Base-by-base conservation (phyloP, 2,113 vertebrate species). In the Cervus canadensis region DNA sequence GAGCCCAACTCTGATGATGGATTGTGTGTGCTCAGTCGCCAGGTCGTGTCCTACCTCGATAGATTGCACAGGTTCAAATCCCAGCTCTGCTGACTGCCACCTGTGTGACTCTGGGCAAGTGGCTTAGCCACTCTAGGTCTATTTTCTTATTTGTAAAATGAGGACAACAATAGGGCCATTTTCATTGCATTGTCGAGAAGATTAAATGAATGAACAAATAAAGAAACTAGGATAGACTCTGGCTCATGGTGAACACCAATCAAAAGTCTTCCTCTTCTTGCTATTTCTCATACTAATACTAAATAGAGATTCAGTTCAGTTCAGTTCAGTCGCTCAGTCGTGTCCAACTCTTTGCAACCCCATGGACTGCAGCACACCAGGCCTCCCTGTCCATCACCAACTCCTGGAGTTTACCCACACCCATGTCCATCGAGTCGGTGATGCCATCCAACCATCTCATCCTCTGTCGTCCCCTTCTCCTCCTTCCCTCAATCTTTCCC, bases 101-200 rank as follows among this genome's bases (percentile, higher is more conserved):
- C 33, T 78, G n/a, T 84, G 16, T 91, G 76, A 78, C 50, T 48
- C 14, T 33, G 64, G 59, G 30, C 9, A 82, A 11, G 30, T 76
- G 33, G 7, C 45, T 92, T 64, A 84, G 82, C 17, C 1, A 82
- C 43, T 25, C 15, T 84, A 45, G 16, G 30, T 36, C 16, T 91
- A 19, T n/a, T 92, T 67, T 91, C 67, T 56, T 40, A 62, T 56
- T 83, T 93, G 40, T 87, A 92, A 84, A 79, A 89, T 30, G 14
- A 23, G 60, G 26, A 25, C 54, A 76, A 36, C n/a, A 54, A 40
- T 7, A 67, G 10, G 88, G 74, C 12, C 30, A 17, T 8, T 94
- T 91, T 83, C 25, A 92, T 62, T 85, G 96, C 43, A 87, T 59
- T 85, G 2, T 83, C 7, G 15, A 15, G 19, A 62, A 86, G 25